A percentile compares a stretch with the other conserved stretches of the same genome.
These are phyloP conservation scores for Sebastes paucispinis DNA, from an alignment of 2,797 vertebrate species.

Conservation along the genomic window DNA sequence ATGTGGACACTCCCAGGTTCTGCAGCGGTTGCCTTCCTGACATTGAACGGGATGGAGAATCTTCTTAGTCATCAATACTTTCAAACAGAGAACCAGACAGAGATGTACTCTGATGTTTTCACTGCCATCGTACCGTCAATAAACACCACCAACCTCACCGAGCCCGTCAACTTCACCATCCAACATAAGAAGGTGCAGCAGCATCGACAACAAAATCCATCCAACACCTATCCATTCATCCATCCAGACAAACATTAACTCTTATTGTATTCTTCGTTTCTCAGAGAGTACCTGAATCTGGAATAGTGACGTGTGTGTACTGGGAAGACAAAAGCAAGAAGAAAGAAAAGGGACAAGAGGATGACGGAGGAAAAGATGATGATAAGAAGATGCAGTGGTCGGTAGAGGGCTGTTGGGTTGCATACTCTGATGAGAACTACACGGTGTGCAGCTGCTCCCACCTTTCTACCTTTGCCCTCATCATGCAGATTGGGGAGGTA, in stretches of 20 bases:
- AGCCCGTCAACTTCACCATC: conserved; percentile 77
- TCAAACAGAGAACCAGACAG: conserved; percentile 56
- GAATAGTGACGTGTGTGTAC: conserved; percentile 74
- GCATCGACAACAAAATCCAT: neutral
- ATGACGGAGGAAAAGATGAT: neutral
- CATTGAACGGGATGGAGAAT: conserved; percentile 62
- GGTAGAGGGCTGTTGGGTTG: conserved; percentile 65
- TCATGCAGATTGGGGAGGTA: conserved; percentile 74
- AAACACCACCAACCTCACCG: conserved; percentile 52
- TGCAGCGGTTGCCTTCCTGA: conserved; percentile 65
- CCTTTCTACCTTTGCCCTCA: conserved; percentile 80
- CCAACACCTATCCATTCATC: neutral
- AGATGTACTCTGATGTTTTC: conserved; percentile 72
- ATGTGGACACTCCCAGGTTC: conserved; percentile 46
- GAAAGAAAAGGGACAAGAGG: neutral
- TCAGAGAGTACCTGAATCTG: conserved; percentile 43
- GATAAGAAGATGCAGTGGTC: conserved; percentile 59
- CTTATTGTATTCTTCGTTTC: neutral
- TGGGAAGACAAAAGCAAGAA: conserved; percentile 55
- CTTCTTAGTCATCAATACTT: conserved; percentile 69
- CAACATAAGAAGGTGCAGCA: conserved; percentile 61
- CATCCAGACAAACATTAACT: neutral
- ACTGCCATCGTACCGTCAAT: conserved; percentile 56
- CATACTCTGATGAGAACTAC: conserved; percentile 56
- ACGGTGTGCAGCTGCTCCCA: conserved; percentile 78